Conservation (phyloP, 1,140 invertebrate genomes). For the Gryllus bimaculatus region DNA sequence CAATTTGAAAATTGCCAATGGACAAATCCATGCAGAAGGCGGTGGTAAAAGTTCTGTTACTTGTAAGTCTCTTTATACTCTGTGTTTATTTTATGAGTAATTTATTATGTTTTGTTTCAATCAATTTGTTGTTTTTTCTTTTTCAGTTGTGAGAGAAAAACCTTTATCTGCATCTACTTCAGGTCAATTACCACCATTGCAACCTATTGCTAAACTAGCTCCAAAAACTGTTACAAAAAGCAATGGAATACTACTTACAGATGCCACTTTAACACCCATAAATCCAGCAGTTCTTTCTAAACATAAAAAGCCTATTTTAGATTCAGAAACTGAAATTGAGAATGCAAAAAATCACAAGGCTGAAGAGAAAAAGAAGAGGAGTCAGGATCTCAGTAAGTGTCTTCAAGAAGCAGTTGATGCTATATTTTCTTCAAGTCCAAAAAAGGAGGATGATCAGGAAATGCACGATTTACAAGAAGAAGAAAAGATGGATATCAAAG, state of each 20-base stretch:
- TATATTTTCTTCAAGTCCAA: conserved; percentile 33
- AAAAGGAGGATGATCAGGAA: neutral
- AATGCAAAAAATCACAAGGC: neutral
- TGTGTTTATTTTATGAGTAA: neutral
- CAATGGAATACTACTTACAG: conserved; percentile 29
- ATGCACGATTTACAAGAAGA: neutral
- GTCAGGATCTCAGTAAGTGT: conserved; percentile 33
- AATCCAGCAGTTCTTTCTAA: conserved; percentile 38
- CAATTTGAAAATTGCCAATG: conserved; percentile 46
- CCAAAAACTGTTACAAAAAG: conserved; percentile 31
- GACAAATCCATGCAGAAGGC: conserved; percentile 37
- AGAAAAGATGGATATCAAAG: neutral
- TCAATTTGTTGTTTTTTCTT: conserved; percentile 24
- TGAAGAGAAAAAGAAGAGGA: conserved; percentile 13
- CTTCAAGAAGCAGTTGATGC: conserved; percentile 31
- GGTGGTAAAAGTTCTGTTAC: conserved; percentile 41
- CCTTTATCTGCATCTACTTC: conserved; percentile 28
- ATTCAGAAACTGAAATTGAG: conserved; percentile 16
- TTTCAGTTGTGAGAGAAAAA: conserved; percentile 37
- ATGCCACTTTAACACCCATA: conserved; percentile 36
- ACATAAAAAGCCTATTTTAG: conserved; percentile 34
- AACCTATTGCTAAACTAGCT: conserved; percentile 34
- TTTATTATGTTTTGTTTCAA: conserved; percentile 10
- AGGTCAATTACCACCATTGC: conserved; percentile 35
- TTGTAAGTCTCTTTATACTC: conserved; percentile 30